Evolutionary conservation across 2,797 vertebrate genomes (phyloP), one percentile per base, ranked within the genome.

Genomic region (Hippoglossus hippoglossus): DNA sequence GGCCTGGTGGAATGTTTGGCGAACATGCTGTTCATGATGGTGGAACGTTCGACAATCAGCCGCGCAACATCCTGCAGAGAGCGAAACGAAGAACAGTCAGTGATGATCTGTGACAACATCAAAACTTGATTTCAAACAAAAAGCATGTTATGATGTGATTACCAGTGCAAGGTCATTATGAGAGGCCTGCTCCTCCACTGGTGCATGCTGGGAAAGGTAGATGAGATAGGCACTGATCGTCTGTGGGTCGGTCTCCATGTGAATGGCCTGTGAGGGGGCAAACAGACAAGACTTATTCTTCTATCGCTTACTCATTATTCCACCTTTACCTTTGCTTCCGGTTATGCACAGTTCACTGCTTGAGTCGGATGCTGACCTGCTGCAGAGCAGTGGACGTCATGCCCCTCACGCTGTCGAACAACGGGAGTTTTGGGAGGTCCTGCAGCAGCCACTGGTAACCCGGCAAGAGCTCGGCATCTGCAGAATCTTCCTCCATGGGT

Each of bases 11-110:
- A 95, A 26, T 97, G 96, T 92, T 95, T 99, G 21, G 95, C 95
- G 90, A 99, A 99, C 55, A 99, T 95, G 89, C 94, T 97, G 75
- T 97, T 96, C 98, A 99, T 99, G 92, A 99, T 98, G 89, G 97
- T 99, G 66, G 98, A 98, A 21, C 98, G 98, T 59, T 99, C 98
- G 19, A 99, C 98, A 0, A 98, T 97, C 18, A 99, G 94, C 2
- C 98, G 92, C 28, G 98, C 98, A 1, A 99, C 95, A 1, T 99
- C 98, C 98, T 99, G 4, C 1, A 68, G 46, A 44, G 59, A 61
- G 39, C 2, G 19, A 49, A 10, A 44, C 15, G 0, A 52, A n/a
- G n/a, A 36, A 6, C 2, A 49, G 56, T 81, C 60, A 85, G 60
- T 1, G 12, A 52, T 16, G 24, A 52, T 61, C 11, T 6, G 6